These are phyloP conservation scores for Acanthopagrus latus DNA, from an alignment of 2,797 vertebrate species.

Conservation along the genomic window DNA sequence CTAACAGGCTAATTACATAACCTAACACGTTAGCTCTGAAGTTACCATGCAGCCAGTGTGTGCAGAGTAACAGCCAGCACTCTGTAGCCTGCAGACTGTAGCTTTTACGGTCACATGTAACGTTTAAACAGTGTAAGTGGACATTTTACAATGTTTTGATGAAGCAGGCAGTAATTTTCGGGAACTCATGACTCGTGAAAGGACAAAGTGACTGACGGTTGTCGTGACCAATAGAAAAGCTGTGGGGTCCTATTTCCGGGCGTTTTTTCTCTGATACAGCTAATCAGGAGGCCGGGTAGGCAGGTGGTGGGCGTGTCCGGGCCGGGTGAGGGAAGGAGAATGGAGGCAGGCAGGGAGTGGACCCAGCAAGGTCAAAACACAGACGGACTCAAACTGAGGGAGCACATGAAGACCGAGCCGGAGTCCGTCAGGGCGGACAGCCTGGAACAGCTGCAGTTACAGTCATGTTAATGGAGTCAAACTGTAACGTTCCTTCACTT, in stretches of 20 bases:
- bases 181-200: conserved; percentile 73
- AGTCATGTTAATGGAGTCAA: rapidly evolving
- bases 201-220: conserved; percentile 78
- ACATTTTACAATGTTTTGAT: conserved; percentile 36
- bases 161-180: conserved; percentile 51
- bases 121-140: rapidly evolving
- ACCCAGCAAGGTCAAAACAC: conserved; percentile 86
- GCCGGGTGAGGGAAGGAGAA: conserved; percentile 39
- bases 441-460: no score
- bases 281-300: conserved; percentile 58
- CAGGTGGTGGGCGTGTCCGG: conserved; percentile 50
- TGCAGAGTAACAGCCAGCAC: background rate
- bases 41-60: background rate
- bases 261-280: conserved; percentile 21
- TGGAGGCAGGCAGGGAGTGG: conserved; percentile 41
- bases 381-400: background rate
- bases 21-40: background rate
- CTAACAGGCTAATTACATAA: conserved; percentile 65
- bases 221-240: conserved; percentile 23
- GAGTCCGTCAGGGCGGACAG: background rate
- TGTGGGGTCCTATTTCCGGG: background rate
- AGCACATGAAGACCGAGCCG: background rate
- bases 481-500: no score
- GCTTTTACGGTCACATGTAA: background rate
- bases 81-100: rapidly evolving